Conservation (phyloP, 2,113 vertebrate genomes). For the Trogon surrucura region DNA sequence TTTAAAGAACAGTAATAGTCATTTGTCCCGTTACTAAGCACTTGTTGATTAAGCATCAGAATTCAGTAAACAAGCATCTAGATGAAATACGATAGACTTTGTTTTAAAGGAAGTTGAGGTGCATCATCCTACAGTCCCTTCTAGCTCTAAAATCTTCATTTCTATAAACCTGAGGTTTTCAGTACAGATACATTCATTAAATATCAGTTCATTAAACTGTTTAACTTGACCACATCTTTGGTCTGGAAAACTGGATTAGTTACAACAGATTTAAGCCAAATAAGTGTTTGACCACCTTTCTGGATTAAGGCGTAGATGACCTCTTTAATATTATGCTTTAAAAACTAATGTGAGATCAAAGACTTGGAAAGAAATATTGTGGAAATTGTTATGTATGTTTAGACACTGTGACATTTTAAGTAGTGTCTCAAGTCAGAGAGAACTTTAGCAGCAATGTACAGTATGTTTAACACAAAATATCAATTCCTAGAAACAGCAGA, state of each 20-base stretch:
- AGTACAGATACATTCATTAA: neutral
- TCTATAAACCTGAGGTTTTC: neutral
- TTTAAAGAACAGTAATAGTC: neutral
- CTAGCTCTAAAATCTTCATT: neutral
- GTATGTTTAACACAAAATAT: neutral
- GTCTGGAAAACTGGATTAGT: neutral
- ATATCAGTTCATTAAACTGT: neutral
- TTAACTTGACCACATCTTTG: neutral
- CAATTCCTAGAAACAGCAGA: neutral
- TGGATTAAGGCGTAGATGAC: neutral
- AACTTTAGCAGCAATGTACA: neutral
- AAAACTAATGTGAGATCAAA: neutral
- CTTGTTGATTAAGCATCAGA: neutral
- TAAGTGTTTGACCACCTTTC: neutral
- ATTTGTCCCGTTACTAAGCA: neutral
- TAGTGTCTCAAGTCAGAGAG: neutral
- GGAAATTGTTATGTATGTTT: neutral
- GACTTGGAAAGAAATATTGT: neutral
- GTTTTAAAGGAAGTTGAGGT: neutral
- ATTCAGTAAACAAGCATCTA: neutral
- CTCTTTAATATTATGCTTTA: neutral
- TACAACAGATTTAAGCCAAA: neutral
- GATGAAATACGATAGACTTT: neutral
- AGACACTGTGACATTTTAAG: neutral
- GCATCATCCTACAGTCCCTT: neutral